Evolutionary conservation across 1,140 invertebrate species (phyloP), one percentile per base, ranked within the genome.

Genomic region (Pygmarrhopalites habei): DNA sequence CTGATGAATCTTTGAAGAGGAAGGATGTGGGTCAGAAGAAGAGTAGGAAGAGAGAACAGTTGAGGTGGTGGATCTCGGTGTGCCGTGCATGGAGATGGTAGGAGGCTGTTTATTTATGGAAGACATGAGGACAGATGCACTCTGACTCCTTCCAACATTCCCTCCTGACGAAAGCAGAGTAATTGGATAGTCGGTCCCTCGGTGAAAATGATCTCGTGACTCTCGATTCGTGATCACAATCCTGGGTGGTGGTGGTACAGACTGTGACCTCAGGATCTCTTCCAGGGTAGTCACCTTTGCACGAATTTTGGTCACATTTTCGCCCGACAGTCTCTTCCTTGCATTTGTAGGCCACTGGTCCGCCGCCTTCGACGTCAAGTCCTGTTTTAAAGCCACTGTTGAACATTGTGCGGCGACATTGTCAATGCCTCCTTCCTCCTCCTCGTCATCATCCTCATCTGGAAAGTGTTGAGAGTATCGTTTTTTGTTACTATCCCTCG

Each of bases 201-300:
- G 39, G 10, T 41, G 10, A 12, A n/a, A 41, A n/a, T n/a, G n/a
- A n/a, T n/a, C n/a, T n/a, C n/a, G n/a, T n/a, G n/a, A n/a, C n/a
- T n/a, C n/a, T n/a, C n/a, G n/a, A n/a, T n/a, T n/a, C n/a, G n/a
- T n/a, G n/a, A n/a, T n/a, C n/a, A n/a, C n/a, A n/a, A n/a, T n/a
- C n/a, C n/a, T n/a, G n/a, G n/a, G n/a, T n/a, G 35, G 47, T 14
- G 59, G 47, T 49, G 47, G 59, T 10, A 55, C 59, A 23, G 62
- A 63, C 21, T 70, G 65, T 17, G 62, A 55, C 58, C 59, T 41
- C 1, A 71, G 23, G 29, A 71, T 71, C 56, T 71, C 69, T 43
- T 71, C 69, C 14, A 68, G 35, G 4, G 69, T 71, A 26, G 69
- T 71, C 3, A 71, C 69, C 62, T 67, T 71, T 7, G 69, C 64